Percentiles rank a stretch among this genome's conserved stretches.
Evolutionary conservation across 1,140 invertebrate genomes (phyloP).

Genomic region (Drosophila ficusphila): DNA sequence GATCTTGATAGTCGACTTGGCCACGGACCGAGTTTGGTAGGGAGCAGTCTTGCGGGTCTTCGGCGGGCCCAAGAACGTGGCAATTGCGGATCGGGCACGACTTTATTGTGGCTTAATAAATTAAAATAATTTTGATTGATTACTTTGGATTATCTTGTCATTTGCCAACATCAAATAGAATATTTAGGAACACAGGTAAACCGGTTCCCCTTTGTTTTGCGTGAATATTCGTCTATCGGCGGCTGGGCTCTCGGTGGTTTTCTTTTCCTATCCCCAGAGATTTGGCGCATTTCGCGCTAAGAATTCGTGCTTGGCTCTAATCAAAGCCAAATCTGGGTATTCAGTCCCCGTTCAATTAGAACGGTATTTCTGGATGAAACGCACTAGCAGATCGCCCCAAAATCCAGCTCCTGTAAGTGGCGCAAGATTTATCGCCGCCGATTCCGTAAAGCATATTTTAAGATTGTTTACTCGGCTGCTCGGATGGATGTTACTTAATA

Average conservation of each 20-base stretch:
- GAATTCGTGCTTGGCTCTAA: conserved; percentile 62
- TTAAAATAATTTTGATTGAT: conserved; percentile 84
- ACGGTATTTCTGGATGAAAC: conserved; percentile 18
- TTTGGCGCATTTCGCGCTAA: conserved; percentile 68
- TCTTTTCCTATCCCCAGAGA: conserved; percentile 44
- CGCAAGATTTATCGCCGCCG: not conserved
- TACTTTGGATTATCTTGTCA: conserved; percentile 84
- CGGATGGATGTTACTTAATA: conserved; percentile 18
- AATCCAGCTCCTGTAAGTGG: not conserved
- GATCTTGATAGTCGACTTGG: conserved; percentile 36
- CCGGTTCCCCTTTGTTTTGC: conserved; percentile 76
- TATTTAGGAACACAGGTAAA: conserved; percentile 83
- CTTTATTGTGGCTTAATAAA: conserved; percentile 83
- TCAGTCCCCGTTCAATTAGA: conserved; percentile 28
- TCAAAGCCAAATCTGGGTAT: conserved; percentile 52
- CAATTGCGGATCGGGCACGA: conserved; percentile 77
- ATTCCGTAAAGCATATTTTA: not conserved
- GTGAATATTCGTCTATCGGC: conserved; percentile 59
- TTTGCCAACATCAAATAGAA: conserved; percentile 84
- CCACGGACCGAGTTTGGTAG: conserved; percentile 12
- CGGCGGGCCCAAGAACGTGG: conserved; percentile 57
- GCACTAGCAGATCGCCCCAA: not conserved
- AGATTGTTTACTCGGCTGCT: conserved; percentile 13
- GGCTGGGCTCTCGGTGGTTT: conserved; percentile 50
- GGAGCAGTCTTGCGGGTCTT: conserved; percentile 27